phyloP scores from a whole-genome alignment of 2,113 vertebrate species.

The Anhinga anhinga region DNA sequence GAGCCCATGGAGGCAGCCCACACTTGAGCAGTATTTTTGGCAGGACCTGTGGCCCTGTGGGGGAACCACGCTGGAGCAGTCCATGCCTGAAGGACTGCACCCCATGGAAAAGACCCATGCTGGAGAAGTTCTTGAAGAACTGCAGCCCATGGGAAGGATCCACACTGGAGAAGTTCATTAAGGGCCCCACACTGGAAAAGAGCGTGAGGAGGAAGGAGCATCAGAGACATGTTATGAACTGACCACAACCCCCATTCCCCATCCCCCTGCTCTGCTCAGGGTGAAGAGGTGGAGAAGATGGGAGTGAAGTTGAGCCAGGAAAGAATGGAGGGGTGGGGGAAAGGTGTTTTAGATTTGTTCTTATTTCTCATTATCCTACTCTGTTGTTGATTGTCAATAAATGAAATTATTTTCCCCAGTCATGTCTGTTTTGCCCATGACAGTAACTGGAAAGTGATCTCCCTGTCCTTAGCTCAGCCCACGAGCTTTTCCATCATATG shows the following conservation, averaged over 20 bases:
- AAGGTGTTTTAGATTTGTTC: background rate
- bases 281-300: background rate
- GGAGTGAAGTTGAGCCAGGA: background rate
- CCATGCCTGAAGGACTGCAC: background rate
- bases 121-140: background rate
- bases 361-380: background rate
- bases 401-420: background rate
- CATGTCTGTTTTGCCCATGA: background rate
- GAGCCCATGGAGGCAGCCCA: background rate
- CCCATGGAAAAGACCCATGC: background rate
- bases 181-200: background rate
- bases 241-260: no score
- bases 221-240: background rate
- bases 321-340: background rate
- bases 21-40: background rate
- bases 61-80: no score
- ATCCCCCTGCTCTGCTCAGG: rapidly evolving
- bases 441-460: background rate
- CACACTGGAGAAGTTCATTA: background rate
- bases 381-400: background rate
- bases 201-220: rapidly evolving
- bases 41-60: background rate
- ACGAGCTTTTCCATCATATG: background rate
- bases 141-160: background rate
- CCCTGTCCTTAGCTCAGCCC: background rate